phyloP scores from a whole-genome alignment of 1,140 invertebrate genomes.

The Heliconius congener region DNA sequence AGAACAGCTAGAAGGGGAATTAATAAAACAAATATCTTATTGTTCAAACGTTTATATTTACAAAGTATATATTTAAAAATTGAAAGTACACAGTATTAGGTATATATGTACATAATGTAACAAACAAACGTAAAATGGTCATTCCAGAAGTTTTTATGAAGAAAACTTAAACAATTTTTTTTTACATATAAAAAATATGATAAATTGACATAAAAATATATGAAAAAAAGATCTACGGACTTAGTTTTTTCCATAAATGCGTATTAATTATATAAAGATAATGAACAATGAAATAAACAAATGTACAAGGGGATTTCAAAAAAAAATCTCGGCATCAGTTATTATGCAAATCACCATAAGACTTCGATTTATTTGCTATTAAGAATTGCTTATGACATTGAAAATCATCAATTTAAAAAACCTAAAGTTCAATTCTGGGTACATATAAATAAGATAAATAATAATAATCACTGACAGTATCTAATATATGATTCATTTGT shows the following conservation, averaged over 20 bases:
- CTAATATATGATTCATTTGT: not conserved
- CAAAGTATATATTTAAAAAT: constrained; percentile 13
- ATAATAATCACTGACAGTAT: not conserved
- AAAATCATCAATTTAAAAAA: too few species aligned
- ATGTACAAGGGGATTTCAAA: not conserved
- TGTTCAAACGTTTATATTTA: constrained; percentile 12
- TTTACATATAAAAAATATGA: not conserved
- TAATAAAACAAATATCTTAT: not conserved
- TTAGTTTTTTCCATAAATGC: not conserved
- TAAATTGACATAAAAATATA: not conserved
- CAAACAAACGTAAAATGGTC: not conserved
- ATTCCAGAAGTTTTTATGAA: not conserved
- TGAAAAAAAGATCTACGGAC: not conserved
- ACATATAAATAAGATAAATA: not conserved
- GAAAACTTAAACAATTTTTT: not conserved
- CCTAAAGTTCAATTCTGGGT: too few species aligned
- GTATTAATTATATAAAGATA: not conserved
- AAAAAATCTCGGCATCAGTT: not conserved
- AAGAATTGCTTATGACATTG: too few species aligned
- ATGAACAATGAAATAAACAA: not conserved
- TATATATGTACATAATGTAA: not conserved
- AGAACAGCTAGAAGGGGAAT: not conserved
- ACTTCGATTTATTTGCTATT: not conserved
- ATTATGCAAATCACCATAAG: not conserved
- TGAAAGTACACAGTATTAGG: constrained; percentile 1